phyloP scores from a whole-genome alignment of 2,113 vertebrate species.

The Rynchops niger region DNA sequence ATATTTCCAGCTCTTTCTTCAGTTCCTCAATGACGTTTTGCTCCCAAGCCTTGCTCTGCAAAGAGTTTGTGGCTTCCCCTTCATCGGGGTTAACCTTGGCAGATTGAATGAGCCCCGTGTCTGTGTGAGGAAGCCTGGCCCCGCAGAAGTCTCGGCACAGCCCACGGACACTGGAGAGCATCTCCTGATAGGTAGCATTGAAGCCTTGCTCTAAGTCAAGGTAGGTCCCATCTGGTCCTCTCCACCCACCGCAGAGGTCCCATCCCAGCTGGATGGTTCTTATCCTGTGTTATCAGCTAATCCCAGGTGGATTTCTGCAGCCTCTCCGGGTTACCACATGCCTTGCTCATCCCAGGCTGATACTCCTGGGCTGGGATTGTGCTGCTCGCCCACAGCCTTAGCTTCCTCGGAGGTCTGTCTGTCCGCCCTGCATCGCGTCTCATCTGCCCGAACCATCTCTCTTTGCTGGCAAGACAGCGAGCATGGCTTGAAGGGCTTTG shows the following conservation, averaged over 20 bases:
- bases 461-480: neutral
- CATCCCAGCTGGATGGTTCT: neutral
- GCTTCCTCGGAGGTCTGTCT: neutral
- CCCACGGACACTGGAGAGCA: fast-evolving
- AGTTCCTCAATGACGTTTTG: neutral
- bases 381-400: neutral
- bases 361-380: neutral
- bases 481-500: neutral
- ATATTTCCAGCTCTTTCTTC: neutral
- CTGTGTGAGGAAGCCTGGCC: too few relatives aligned
- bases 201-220: neutral
- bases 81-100: fast-evolving
- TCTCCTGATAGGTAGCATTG: neutral
- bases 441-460: neutral
- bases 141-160: neutral
- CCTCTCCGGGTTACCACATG: neutral
- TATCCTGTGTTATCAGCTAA: neutral
- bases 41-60: neutral
- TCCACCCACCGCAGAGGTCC: neutral
- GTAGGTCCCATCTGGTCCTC: neutral
- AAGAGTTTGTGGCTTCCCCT: neutral
- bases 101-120: neutral
- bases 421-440: neutral
- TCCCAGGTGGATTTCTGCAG: neutral
- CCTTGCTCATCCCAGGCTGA: neutral